Evolutionary conservation across 1,140 invertebrate genomes (phyloP).

Genomic region (Tachypleus tridentatus): DNA sequence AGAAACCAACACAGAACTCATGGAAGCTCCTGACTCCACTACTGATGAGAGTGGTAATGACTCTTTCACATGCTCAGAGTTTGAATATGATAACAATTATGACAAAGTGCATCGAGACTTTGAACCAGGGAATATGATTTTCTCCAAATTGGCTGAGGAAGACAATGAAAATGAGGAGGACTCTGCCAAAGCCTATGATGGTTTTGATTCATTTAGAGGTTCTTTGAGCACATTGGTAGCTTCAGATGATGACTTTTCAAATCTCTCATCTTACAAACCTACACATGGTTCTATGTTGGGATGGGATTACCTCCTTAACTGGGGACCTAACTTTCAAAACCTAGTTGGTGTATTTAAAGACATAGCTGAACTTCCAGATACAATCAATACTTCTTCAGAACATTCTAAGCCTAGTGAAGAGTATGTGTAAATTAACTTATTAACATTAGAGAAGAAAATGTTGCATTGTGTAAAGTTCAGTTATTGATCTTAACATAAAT

Average conservation of each 20-base stretch:
- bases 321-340: constrained; percentile 91
- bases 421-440: too few species aligned
- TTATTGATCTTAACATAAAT: too few species aligned
- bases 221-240: constrained; percentile 84
- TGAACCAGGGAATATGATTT: constrained; percentile 42
- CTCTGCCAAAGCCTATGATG: constrained; percentile 52
- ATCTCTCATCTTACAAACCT: constrained; percentile 51
- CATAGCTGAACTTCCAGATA: constrained; percentile 83
- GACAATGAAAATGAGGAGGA: constrained; percentile 40
- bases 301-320: constrained; percentile 89
- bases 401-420: too few species aligned
- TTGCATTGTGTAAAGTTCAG: too few species aligned
- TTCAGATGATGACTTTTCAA: constrained; percentile 68
- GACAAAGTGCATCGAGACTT: constrained; percentile 44
- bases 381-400: constrained; percentile 36
- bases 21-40: constrained; percentile 46
- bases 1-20: constrained; percentile 33
- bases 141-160: constrained; percentile 50
- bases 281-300: constrained; percentile 64
- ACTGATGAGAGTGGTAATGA: constrained; percentile 93
- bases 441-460: too few species aligned
- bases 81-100: constrained; percentile 89
- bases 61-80: constrained; percentile 95
- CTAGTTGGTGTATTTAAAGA: constrained; percentile 91
- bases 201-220: constrained; percentile 82